Evolutionary conservation across 2,797 vertebrate species (phyloP), one percentile per base, ranked within the genome.

Genomic region (Myotis pilosus): DNA sequence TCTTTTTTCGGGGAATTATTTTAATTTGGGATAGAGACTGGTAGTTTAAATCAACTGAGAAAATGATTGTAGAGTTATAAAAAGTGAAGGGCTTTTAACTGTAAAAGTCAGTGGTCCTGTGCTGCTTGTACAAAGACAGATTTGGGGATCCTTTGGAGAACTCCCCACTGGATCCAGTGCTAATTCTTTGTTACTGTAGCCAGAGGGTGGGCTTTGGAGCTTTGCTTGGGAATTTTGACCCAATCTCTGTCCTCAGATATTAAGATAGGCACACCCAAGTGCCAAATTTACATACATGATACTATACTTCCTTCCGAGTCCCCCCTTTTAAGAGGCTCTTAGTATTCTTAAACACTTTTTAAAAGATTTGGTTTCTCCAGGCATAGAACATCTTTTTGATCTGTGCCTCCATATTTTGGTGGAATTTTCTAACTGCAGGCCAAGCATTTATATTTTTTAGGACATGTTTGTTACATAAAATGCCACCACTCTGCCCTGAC

Each of bases 331-430:
- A 36, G 74, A 92, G 81, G 11, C 72, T 84, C 68, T 19, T 81
- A 30, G 12, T 95, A 95, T 95, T 93, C 78, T 90, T 76, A 79
- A 83, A 80, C 20, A 82, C 38, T 68, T 75, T 91, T 89, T 47
- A 66, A 88, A 72, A 78, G 80, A 47, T 84, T 30, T 93, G 12
- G 9, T 94, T 96, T 88, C 41, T 95, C 7, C 6, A 82, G 53
- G 51, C 19, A 53, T 78, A 79, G 64, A 64, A 74, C 3, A 68
- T 87, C n/a, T 66, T 94, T 93, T 80, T 38, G 28, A 64, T 28
- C 25, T 79, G 5, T 88, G 68, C 75, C 17, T 85, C 25, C 38
- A 4, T 95, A 51, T 93, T 89, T 93, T 19, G 30, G 47, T 87
- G 53, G 41, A 28, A 20, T 95, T 89, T 92, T 19, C 75, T 95